Conservation (phyloP, 2,888 invertebrate genomes). For the Oscheius onirici region DNA sequence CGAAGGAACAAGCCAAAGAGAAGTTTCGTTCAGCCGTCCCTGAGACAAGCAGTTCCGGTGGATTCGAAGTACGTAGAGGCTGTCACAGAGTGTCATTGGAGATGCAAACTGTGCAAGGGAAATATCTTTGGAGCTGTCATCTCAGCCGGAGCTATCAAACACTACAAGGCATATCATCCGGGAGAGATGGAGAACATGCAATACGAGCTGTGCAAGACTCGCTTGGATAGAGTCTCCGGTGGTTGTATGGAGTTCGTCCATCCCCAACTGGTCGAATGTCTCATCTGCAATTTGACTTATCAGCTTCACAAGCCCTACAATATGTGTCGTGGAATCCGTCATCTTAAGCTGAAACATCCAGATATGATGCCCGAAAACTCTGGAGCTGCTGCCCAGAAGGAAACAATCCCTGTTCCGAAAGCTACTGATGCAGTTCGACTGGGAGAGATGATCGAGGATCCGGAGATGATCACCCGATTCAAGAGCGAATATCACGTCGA, state of each 20-base stretch:
- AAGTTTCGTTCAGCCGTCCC: conserved; percentile 67
- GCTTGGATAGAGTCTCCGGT: conserved; percentile 68
- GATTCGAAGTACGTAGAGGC: conserved; percentile 61
- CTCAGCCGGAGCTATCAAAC: conserved; percentile 65
- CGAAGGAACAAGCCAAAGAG: conserved; percentile 66
- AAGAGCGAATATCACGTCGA: conserved; percentile 46
- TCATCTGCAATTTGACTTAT: conserved; percentile 66
- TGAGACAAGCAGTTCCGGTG: conserved; percentile 66
- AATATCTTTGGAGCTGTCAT: conserved; percentile 54
- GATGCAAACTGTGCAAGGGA: conserved; percentile 61
- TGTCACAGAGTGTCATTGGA: conserved; percentile 67
- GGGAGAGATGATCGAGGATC: conserved; percentile 49
- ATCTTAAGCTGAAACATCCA: conserved; percentile 64
- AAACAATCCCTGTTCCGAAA: conserved; percentile 27
- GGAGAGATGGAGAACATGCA: conserved; percentile 64
- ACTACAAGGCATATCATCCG: conserved; percentile 65
- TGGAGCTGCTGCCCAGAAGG: conserved; percentile 34
- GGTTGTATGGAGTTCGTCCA: conserved; percentile 70
- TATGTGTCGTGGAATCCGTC: conserved; percentile 70
- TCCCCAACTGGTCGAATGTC: conserved; percentile 67
- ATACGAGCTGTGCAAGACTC: conserved; percentile 68
- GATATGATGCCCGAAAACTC: conserved; percentile 70
- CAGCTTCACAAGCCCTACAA: conserved; percentile 69
- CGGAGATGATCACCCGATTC: conserved; percentile 48
- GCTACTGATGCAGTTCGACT: conserved; percentile 23